Evolutionary conservation across 2,797 vertebrate species (phyloP).

Genomic region (Sebastes oblongus): DNA sequence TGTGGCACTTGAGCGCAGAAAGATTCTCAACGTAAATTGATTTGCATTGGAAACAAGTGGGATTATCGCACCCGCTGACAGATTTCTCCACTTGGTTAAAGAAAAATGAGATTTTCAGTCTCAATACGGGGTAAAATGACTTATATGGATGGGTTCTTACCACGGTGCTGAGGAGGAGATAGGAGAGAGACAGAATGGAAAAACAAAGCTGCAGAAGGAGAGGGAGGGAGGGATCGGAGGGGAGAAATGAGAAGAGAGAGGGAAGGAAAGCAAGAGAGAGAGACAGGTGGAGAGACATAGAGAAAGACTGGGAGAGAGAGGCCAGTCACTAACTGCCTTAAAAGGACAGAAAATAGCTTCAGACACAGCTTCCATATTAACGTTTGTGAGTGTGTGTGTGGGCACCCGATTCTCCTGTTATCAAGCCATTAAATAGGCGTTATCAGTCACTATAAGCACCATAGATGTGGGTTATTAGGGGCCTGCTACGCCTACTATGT

Average conservation of each 20-base stretch:
- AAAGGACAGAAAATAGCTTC: constrained; percentile 75
- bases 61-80: constrained; percentile 49
- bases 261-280: constrained; percentile 44
- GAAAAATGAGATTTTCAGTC: constrained; percentile 61
- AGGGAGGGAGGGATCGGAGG: neutral
- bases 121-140: constrained; percentile 63
- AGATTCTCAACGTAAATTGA: constrained; percentile 53
- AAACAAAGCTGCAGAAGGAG: constrained; percentile 57
- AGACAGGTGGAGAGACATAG: constrained; percentile 17
- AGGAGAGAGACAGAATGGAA: constrained; percentile 54
- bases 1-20: constrained; percentile 27
- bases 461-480: too few relatives aligned
- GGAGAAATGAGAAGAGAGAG: constrained; percentile 32
- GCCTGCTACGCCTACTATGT: too few relatives aligned
- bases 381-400: neutral
- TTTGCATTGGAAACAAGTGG: constrained; percentile 64
- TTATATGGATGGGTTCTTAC: constrained; percentile 67
- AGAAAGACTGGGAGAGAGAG: constrained; percentile 23
- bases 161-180: constrained; percentile 46
- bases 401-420: neutral
- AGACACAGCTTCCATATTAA: constrained; percentile 24
- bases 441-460: too few relatives aligned
- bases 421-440: too few relatives aligned
- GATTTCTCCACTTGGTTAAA: constrained; percentile 49
- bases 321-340: constrained; percentile 66